These are phyloP conservation scores for Ceratina calcarata DNA, from an alignment of 1,140 invertebrate species.

Conservation along the genomic window DNA sequence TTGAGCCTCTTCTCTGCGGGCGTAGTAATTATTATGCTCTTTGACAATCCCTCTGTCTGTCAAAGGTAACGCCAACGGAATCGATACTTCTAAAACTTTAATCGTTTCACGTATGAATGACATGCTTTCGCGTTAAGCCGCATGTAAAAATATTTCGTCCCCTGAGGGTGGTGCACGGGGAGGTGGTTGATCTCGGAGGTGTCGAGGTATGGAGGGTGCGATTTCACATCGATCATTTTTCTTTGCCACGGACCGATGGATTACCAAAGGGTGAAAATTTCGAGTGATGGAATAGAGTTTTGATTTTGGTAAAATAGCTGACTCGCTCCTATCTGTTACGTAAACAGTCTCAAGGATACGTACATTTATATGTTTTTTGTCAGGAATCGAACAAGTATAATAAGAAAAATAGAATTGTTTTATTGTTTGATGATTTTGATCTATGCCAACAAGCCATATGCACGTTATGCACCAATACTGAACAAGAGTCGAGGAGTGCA, in stretches of 20 bases:
- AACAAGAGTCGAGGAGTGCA: background rate
- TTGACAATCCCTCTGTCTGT: slow-evolving; percentile 77
- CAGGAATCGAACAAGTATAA: too few species aligned
- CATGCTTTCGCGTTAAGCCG: slow-evolving; percentile 34
- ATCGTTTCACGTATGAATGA: slow-evolving; percentile 66
- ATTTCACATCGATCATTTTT: background rate
- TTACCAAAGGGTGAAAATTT: background rate
- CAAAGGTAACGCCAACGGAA: slow-evolving; percentile 71
- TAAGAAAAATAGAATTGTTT: background rate
- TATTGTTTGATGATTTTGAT: background rate
- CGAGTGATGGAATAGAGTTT: background rate
- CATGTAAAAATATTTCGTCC: slow-evolving; percentile 43
- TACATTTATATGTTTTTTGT: too few species aligned
- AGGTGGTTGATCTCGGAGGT: background rate
- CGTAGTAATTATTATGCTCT: slow-evolving; percentile 80
- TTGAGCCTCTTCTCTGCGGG: slow-evolving; percentile 79
- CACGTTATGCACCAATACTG: background rate
- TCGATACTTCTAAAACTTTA: slow-evolving; percentile 77
- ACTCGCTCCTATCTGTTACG: too few species aligned
- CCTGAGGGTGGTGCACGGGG: background rate
- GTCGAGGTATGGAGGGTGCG: background rate
- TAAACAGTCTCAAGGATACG: too few species aligned
- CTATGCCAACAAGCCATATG: background rate
- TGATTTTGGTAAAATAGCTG: too few species aligned
- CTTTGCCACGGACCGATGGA: background rate